Conservation (phyloP, 2,797 vertebrate species). For the Nothura maculosa region DNA sequence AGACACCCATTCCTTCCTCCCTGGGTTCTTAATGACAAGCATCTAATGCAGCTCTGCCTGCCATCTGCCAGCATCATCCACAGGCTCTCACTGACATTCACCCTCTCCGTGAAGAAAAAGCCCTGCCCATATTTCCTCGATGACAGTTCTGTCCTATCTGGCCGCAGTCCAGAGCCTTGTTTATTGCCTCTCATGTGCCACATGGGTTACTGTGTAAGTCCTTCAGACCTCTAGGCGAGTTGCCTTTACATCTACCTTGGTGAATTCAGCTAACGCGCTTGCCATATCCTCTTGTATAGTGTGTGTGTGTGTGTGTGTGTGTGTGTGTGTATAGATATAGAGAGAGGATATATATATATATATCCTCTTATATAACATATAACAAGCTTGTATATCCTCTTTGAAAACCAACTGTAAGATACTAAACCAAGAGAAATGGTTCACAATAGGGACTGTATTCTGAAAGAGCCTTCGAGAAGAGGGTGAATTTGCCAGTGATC, state of each 20-base stretch:
- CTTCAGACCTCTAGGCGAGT: not conserved
- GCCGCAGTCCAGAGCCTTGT: not conserved
- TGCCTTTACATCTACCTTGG: not conserved
- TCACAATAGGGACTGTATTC: not conserved
- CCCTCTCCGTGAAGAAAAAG: not conserved
- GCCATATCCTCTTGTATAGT: too few relatives aligned
- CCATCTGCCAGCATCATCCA: not conserved
- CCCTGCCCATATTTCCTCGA: not conserved
- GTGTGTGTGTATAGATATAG: too few relatives aligned
- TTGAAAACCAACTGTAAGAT: not conserved
- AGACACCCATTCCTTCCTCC: not conserved
- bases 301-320: too few relatives aligned
- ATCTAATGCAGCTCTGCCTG: not conserved
- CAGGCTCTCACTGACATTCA: not conserved
- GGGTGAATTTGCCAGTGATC: not conserved
- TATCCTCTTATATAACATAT: not conserved
- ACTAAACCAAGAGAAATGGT: not conserved
- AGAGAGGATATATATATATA: too few relatives aligned
- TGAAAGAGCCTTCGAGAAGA: not conserved
- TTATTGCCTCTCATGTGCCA: not conserved
- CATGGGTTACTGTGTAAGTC: not conserved
- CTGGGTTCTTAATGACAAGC: not conserved
- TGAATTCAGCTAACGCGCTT: not conserved
- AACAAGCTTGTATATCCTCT: not conserved
- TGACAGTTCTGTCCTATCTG: not conserved